A percentile compares a stretch with the other conserved stretches of the same genome.
Conservation (phyloP, 1,140 invertebrate genomes). For the Anastrepha obliqua region DNA sequence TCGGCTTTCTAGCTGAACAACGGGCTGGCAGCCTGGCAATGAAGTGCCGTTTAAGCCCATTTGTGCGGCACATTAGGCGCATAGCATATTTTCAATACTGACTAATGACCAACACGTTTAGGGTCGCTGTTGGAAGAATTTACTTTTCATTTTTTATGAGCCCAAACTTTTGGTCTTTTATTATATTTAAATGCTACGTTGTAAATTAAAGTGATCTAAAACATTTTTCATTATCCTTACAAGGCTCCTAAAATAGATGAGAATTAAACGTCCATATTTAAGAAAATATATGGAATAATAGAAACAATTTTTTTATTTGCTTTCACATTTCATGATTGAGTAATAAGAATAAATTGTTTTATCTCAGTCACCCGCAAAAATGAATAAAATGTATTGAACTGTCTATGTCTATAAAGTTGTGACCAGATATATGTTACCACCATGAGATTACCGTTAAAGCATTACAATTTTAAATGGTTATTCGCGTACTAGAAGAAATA, state of each 20-base stretch:
- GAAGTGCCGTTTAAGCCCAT: conserved; percentile 15
- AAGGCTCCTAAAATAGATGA: too few species aligned
- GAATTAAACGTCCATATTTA: too few species aligned
- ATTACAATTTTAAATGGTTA: not conserved
- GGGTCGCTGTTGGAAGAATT: not conserved
- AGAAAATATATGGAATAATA: too few species aligned
- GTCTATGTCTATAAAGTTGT: not conserved
- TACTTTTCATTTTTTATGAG: not conserved
- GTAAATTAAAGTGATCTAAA: too few species aligned
- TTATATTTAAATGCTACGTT: not conserved
- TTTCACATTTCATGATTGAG: too few species aligned
- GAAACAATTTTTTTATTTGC: too few species aligned
- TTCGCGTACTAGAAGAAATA: too few species aligned
- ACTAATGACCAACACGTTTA: conserved; percentile 19
- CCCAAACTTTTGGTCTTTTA: not conserved
- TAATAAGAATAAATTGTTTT: too few species aligned
- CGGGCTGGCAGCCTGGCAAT: not conserved
- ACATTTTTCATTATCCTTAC: too few species aligned
- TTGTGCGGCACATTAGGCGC: conserved; percentile 5
- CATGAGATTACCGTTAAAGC: not conserved
- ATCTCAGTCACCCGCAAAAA: too few species aligned
- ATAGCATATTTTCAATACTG: not conserved
- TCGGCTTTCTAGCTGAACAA: not conserved
- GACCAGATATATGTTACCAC: not conserved
- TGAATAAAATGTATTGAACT: too few species aligned